These are phyloP conservation scores for Synanthedon andrenaeformis DNA, from an alignment of 2,888 invertebrate genomes.

Conservation along the genomic window DNA sequence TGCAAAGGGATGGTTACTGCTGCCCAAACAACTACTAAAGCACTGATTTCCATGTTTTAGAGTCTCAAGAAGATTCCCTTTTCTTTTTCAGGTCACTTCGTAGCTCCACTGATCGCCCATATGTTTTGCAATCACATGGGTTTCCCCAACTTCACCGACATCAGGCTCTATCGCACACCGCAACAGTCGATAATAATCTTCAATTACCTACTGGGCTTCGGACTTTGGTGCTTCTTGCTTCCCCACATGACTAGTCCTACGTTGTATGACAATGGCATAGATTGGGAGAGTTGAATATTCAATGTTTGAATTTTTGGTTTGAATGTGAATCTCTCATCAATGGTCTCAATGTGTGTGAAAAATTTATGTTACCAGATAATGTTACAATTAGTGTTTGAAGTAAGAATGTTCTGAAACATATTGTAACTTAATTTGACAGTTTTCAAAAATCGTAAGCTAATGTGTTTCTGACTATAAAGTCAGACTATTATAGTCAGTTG, in stretches of 20 bases:
- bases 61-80: too few relatives aligned
- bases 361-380: background rate
- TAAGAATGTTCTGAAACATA: too few relatives aligned
- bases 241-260: slow-evolving; percentile 80
- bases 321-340: background rate
- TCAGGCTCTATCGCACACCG: slow-evolving; percentile 37
- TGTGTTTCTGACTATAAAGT: too few relatives aligned
- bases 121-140: slow-evolving; percentile 98
- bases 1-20: too few relatives aligned
- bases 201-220: slow-evolving; percentile 81
- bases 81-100: slow-evolving; percentile 79
- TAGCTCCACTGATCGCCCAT: slow-evolving; percentile 89
- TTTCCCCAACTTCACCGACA: slow-evolving; percentile 85
- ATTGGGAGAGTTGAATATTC: slow-evolving; percentile 44
- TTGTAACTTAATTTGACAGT: too few relatives aligned
- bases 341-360: background rate
- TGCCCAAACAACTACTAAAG: too few relatives aligned
- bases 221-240: slow-evolving; percentile 81
- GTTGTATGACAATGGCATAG: slow-evolving; percentile 72
- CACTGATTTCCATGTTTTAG: too few relatives aligned
- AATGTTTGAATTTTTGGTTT: background rate
- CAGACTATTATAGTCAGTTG: too few relatives aligned
- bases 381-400: too few relatives aligned
- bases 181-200: slow-evolving; percentile 74
- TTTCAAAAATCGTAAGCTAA: too few relatives aligned